These are phyloP conservation scores for Progne subis DNA, from an alignment of 2,113 vertebrate species.

Conservation along the genomic window DNA sequence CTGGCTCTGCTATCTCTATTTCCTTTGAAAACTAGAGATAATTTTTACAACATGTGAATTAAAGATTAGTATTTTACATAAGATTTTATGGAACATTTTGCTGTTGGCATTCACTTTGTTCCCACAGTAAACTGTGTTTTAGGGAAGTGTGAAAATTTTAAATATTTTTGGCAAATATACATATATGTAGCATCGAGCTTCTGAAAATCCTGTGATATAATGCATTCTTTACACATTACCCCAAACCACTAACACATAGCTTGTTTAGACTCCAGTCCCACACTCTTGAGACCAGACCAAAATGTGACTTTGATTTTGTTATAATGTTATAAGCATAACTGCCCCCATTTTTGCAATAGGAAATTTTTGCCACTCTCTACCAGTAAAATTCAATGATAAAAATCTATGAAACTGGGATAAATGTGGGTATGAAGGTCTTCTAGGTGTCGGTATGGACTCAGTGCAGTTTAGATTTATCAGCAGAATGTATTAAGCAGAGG, in stretches of 20 bases:
- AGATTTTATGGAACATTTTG: not conserved
- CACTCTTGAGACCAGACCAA: not conserved
- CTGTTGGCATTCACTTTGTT: not conserved
- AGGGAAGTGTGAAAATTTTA: not conserved
- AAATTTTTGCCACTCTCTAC: not conserved
- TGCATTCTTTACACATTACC: not conserved
- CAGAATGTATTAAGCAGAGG: not conserved
- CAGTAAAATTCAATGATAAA: not conserved
- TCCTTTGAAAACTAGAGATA: not conserved
- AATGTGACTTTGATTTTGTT: not conserved
- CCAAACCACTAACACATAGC: not conserved
- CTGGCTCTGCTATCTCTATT: no score
- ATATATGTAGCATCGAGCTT: fast-evolving
- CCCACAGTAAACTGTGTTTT: not conserved
- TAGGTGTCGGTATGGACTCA: not conserved
- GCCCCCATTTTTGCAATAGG: fast-evolving
- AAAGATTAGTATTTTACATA: not conserved
- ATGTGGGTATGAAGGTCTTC: not conserved
- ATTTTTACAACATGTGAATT: fast-evolving
- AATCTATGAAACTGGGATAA: not conserved
- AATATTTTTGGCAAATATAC: not conserved
- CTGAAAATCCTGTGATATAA: not conserved
- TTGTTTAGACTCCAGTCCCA: not conserved
- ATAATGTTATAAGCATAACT: not conserved
- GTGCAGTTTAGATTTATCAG: not conserved